A percentile compares a stretch with the other conserved stretches of the same genome.
These are phyloP conservation scores for Phyllotis vaccarum DNA, from an alignment of 2,797 vertebrate genomes.

Conservation along the genomic window DNA sequence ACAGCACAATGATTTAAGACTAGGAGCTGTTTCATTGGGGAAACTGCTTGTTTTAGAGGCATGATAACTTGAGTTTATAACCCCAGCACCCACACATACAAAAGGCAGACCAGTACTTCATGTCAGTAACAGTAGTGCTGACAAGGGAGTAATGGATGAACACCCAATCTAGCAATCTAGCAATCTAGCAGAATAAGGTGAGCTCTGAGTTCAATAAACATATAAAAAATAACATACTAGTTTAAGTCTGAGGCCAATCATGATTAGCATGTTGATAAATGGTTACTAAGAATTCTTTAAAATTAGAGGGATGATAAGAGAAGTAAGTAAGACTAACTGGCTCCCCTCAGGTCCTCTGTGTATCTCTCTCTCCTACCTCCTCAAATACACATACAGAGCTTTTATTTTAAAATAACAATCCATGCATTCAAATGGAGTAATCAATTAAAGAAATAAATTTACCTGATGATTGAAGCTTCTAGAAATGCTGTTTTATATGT, in stretches of 20 bases:
- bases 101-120: not conserved
- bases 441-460: conserved; percentile 28
- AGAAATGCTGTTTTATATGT: not conserved
- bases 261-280: not conserved
- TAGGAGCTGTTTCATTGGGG: not conserved
- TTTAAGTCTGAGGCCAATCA: not conserved
- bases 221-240: not conserved
- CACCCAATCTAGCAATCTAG: no score
- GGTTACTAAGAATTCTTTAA: not conserved
- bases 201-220: not conserved
- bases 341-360: not conserved
- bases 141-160: not conserved
- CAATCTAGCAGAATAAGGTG: not conserved
- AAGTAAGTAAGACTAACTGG: no score
- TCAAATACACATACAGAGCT: not conserved
- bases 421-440: conserved; percentile 18
- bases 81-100: not conserved
- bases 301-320: not conserved
- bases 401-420: not conserved
- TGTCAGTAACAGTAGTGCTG: not conserved
- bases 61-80: not conserved
- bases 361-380: not conserved
- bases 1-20: not conserved
- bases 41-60: not conserved
- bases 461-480: conserved; percentile 18